phyloP scores from a whole-genome alignment of 1,140 invertebrate species.

The Megathymus violae region DNA sequence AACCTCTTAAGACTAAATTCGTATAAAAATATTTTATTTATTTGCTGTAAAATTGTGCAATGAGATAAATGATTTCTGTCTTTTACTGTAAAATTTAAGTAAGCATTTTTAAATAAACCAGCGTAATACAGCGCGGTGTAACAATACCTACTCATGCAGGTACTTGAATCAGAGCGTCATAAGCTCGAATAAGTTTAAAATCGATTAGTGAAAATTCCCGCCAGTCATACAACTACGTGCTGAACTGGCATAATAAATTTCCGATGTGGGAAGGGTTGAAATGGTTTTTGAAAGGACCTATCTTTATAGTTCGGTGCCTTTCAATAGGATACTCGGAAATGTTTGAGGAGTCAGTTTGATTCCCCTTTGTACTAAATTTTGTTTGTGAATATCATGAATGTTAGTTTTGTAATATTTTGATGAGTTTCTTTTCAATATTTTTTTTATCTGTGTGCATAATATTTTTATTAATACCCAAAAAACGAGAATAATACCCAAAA shows the following conservation, averaged over 20 bases:
- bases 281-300: conserved; percentile 8
- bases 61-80: too few relatives aligned
- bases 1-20: too few relatives aligned
- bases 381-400: too few relatives aligned
- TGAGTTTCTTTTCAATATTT: too few relatives aligned
- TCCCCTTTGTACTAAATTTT: not conserved
- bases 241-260: conserved; percentile 17
- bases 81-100: too few relatives aligned
- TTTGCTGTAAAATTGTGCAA: too few relatives aligned
- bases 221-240: conserved; percentile 14
- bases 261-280: conserved; percentile 14
- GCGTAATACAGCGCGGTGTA: conserved; percentile 2
- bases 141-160: not conserved
- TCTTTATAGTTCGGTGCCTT: conserved; percentile 21
- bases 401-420: too few relatives aligned
- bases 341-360: conserved; percentile 2
- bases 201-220: conserved; percentile 24
- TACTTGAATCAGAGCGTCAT: conserved; percentile 10
- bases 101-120: too few relatives aligned
- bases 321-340: not conserved
- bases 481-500: too few relatives aligned
- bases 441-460: too few relatives aligned
- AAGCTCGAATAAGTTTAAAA: conserved; percentile 27
- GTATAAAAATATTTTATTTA: too few relatives aligned
- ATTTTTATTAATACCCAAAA: too few relatives aligned